Base-by-base conservation (phyloP, 2,113 vertebrate species). In the Triplophysa dalaica region DNA sequence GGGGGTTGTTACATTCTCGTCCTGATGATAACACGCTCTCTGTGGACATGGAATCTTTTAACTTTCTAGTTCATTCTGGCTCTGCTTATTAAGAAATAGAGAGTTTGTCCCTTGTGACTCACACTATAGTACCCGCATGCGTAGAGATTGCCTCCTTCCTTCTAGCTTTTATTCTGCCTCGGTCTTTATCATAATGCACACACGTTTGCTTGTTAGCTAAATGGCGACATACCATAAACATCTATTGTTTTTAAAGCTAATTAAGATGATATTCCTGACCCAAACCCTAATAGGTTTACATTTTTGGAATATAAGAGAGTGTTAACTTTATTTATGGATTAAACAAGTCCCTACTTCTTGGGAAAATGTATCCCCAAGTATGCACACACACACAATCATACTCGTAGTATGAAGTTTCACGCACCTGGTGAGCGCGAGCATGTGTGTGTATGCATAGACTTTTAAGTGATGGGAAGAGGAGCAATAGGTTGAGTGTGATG, bases 391-490 rank as follows among this genome's bases (percentile, higher is more conserved):
- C 8, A 58, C 19, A 45, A 12, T 45, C 43, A 45, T 45, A 45
- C 10, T 45, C 8, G 43, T 10, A 50, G 62, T 70, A 61, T 74
- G 54, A 54, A 63, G 79, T 63, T 61, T 78, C 75, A 24, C 43
- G 83, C 83, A 84, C 79, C 83, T 81, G 83, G 79, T 69, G 52
- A 43, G 29, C 61, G 26, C 33, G 54, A n/a, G 50, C 29, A 11
- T 68, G 54, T 69, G 26, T 50, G 26, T 63, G 64, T 66, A 50
- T 4, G 12, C 16, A 45, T 72, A 63, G 61, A 65, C 17, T 38
- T 75, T 66, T 81, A 80, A 84, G 45, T 22, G 70, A 84, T 84
- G 79, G 78, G 79, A 66, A 56, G 62, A 75, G 69, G 79, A 75
- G 64, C 79, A 70, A 64, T 62, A 58, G 82, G 64, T 65, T 78